phyloP scores from a whole-genome alignment of 2,113 vertebrate genomes.

The Paracanthobrama guichenoti region DNA sequence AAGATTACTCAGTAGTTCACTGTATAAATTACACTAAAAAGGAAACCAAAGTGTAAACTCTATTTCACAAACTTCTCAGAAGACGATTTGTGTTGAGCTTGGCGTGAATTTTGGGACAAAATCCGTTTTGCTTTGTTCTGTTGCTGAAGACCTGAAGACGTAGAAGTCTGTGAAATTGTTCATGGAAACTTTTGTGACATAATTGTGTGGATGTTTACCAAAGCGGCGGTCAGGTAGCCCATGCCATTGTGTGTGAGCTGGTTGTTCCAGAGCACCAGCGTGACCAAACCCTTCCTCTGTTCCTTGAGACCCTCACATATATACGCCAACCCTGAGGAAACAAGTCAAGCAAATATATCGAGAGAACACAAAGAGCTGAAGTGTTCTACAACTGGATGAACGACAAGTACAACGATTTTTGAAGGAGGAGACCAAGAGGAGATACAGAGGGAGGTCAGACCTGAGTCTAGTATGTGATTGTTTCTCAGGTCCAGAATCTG shows the following conservation, averaged over 20 bases:
- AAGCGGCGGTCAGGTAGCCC: conserved; percentile 87
- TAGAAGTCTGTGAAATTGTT: background rate
- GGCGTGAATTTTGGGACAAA: background rate
- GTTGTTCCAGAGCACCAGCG: conserved; percentile 96
- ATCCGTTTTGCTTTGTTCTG: background rate
- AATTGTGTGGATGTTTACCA: conserved; percentile 73
- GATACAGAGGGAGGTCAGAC: conserved; percentile 61
- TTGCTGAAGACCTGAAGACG: background rate
- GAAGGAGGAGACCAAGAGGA: background rate
- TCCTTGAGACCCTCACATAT: conserved; percentile 94
- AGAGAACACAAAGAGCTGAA: background rate
- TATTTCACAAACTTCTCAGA: background rate
- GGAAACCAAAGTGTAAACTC: background rate
- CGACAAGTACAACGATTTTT: background rate
- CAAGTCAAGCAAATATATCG: background rate
- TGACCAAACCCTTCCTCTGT: conserved; percentile 88
- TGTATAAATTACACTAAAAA: background rate
- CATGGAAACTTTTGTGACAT: background rate
- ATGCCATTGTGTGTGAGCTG: conserved; percentile 94
- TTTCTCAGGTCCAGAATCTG: conserved; percentile 92
- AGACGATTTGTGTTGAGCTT: background rate
- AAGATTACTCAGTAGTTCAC: background rate
- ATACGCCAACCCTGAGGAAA: conserved; percentile 83
- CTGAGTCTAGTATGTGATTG: conserved; percentile 92
- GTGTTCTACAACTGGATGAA: background rate